A percentile compares a stretch with the other conserved stretches of the same genome.
Evolutionary conservation across 2,113 vertebrate species (phyloP).

Genomic region (Upupa epops): DNA sequence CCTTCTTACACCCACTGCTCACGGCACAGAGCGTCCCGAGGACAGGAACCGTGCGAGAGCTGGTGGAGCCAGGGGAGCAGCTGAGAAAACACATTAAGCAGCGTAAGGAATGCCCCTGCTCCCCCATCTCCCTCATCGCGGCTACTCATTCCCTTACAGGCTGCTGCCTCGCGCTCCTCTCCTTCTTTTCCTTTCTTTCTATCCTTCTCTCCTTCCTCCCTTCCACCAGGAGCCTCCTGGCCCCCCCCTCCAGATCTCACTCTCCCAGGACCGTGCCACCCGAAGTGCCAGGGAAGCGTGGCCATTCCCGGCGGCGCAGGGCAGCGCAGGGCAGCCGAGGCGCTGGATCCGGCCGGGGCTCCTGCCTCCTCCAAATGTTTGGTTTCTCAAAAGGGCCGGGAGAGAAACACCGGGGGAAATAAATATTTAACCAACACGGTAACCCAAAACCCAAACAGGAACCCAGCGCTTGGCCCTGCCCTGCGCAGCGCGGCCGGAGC

Average conservation of each 20-base stretch:
- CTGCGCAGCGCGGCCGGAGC: not conserved
- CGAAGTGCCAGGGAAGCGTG: not conserved
- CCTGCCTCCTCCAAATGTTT: slow-evolving; percentile 49
- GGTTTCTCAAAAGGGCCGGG: slow-evolving; percentile 21
- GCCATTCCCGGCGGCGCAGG: not conserved
- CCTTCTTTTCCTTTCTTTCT: too few species aligned
- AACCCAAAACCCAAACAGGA: slow-evolving; percentile 67
- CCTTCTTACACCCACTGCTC: not conserved
- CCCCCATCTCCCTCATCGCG: slow-evolving; percentile 65
- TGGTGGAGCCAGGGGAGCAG: slow-evolving; percentile 34
- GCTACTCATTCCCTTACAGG: slow-evolving; percentile 62
- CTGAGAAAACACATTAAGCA: slow-evolving; percentile 71
- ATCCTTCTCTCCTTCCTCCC: too few species aligned
- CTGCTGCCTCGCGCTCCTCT: not conserved
- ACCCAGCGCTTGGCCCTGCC: slow-evolving; percentile 16
- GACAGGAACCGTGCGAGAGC: slow-evolving; percentile 39
- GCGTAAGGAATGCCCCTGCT: slow-evolving; percentile 58
- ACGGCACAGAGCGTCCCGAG: not conserved
- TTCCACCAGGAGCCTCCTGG: not conserved
- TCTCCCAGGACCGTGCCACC: too few species aligned
- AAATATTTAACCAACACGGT: slow-evolving; percentile 65
- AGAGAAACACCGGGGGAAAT: slow-evolving; percentile 66
- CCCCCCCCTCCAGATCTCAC: slow-evolving; percentile 24
- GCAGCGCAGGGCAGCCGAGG: not conserved
- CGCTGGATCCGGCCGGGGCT: not conserved